Evolutionary conservation across 2,797 vertebrate species (phyloP).

Genomic region (Catharus ustulatus): DNA sequence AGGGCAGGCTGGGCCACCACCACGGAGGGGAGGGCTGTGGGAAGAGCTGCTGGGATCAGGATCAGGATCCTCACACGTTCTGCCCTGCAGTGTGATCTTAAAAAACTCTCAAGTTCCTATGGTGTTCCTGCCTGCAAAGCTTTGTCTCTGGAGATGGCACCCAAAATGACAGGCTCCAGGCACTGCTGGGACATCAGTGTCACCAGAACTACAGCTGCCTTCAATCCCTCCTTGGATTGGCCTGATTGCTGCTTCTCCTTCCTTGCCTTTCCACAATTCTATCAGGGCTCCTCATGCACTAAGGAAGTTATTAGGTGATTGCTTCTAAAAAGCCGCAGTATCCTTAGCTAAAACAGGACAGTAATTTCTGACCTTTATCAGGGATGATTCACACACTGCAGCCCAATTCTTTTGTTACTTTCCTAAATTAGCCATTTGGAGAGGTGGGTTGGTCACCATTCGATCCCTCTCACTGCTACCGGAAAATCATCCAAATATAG

Average conservation of each 20-base stretch:
- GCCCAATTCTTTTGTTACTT: not conserved
- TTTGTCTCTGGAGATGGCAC: not conserved
- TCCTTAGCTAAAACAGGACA: not conserved
- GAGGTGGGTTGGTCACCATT: not conserved
- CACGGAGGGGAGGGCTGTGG: fast-evolving
- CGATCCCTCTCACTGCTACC: not conserved
- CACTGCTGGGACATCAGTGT: not conserved
- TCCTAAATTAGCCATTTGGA: not conserved
- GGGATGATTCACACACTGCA: not conserved
- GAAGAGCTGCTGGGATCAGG: not conserved
- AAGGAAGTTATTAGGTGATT: not conserved
- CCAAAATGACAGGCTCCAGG: not conserved
- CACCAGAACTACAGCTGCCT: not conserved
- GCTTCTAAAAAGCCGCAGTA: not conserved
- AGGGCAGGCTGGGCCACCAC: not conserved
- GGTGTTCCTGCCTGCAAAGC: not conserved
- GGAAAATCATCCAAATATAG: not conserved
- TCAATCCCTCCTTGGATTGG: not conserved
- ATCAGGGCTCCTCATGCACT: not conserved
- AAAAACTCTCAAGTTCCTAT: not conserved
- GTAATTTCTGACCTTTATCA: not conserved
- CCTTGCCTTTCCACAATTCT: not conserved
- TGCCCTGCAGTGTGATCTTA: not conserved
- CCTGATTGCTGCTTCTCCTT: not conserved
- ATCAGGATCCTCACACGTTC: fast-evolving